A percentile compares a stretch with the other conserved stretches of the same genome.
Evolutionary conservation across 2,797 vertebrate species (phyloP).

Genomic region (Leuciscus waleckii): DNA sequence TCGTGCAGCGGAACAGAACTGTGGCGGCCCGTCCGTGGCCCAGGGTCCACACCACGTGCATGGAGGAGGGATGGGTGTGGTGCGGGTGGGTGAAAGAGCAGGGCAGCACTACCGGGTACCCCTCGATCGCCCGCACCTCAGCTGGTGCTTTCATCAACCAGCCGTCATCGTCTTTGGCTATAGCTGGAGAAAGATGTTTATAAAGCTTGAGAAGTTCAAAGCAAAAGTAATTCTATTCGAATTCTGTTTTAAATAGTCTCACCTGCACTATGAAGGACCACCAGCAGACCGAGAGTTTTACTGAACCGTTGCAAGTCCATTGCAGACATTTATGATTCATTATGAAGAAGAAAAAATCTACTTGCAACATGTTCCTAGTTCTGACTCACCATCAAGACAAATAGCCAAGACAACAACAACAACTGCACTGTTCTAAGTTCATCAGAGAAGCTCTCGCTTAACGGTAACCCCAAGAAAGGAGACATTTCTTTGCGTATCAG

Average conservation of each 20-base stretch:
- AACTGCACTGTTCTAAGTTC: not conserved
- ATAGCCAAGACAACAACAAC: not conserved
- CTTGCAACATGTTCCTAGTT: constrained; percentile 28
- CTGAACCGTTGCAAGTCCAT: constrained; percentile 62
- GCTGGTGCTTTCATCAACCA: constrained; percentile 87
- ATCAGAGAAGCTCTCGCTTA: constrained; percentile 27
- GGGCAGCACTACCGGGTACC: constrained; percentile 85
- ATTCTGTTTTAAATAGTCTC: constrained; percentile 36
- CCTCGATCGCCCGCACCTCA: constrained; percentile 83
- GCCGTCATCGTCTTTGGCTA: constrained; percentile 74
- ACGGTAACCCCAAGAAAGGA: constrained; percentile 30
- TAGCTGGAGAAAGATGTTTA: constrained; percentile 25
- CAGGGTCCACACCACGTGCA: constrained; percentile 88
- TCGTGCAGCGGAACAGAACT: constrained; percentile 84
- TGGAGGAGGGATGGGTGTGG: constrained; percentile 82
- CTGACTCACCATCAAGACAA: constrained; percentile 58
- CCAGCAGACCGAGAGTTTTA: constrained; percentile 59
- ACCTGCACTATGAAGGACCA: constrained; percentile 64
- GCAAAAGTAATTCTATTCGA: not conserved
- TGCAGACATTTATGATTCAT: not conserved
- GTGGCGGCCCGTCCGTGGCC: constrained; percentile 79
- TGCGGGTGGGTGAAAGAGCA: constrained; percentile 93
- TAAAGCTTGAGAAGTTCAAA: not conserved
- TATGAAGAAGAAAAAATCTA: not conserved
- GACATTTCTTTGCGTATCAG: constrained; percentile 49